These are phyloP conservation scores for Bubo bubo DNA, from an alignment of 2,113 vertebrate genomes.

Conservation along the genomic window DNA sequence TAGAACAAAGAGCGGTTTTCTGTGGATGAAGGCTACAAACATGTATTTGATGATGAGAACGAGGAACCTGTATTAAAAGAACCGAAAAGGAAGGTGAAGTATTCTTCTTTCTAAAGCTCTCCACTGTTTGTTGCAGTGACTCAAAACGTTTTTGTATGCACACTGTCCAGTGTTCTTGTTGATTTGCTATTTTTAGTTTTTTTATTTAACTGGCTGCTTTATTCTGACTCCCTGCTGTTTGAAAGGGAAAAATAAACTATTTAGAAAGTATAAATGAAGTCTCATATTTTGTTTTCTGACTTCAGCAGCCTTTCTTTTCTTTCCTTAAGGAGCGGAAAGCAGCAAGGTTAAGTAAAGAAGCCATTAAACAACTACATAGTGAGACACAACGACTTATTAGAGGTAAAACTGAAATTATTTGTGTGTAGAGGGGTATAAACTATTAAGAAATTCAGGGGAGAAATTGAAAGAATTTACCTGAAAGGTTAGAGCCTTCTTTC, in stretches of 20 bases:
- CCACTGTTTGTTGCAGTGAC: background rate
- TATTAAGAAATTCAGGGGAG: background rate
- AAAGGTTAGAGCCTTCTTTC: background rate
- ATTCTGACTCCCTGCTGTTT: background rate
- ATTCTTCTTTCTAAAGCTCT: background rate
- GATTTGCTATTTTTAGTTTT: background rate
- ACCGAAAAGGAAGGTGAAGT: slow-evolving; percentile 69
- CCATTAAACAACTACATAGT: slow-evolving; percentile 92
- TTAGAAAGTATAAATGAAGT: background rate
- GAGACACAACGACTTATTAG: slow-evolving; percentile 91
- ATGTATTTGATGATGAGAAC: slow-evolving; percentile 43
- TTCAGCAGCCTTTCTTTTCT: slow-evolving; percentile 39
- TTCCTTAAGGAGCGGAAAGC: slow-evolving; percentile 89
- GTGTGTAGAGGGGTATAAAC: background rate
- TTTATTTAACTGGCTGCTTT: background rate
- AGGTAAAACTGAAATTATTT: slow-evolving; percentile 77
- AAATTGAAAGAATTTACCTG: background rate
- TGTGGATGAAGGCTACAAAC: slow-evolving; percentile 24
- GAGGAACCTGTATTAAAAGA: slow-evolving; percentile 52
- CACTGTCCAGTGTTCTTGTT: background rate
- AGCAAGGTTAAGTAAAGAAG: slow-evolving; percentile 90
- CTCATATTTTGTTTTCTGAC: background rate
- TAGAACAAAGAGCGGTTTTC: slow-evolving; percentile 61
- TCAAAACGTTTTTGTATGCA: background rate
- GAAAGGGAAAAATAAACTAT: background rate